Evolutionary conservation across 2,797 vertebrate genomes (phyloP).

Genomic region (Arremon aurantiirostris): DNA sequence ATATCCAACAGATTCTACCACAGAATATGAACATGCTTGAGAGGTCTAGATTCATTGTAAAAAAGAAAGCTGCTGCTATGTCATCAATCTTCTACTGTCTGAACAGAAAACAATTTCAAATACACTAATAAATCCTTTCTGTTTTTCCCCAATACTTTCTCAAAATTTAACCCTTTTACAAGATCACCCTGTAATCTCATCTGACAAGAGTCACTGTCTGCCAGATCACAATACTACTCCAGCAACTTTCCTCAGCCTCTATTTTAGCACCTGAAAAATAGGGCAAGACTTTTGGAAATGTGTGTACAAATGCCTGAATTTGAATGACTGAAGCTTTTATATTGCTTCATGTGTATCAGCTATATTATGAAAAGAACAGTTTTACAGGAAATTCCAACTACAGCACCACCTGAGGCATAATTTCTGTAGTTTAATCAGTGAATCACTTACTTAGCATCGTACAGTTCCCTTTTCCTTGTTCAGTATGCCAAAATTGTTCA

Average conservation of each 20-base stretch:
- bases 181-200: background rate
- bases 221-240: background rate
- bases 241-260: background rate
- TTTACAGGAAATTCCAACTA: background rate
- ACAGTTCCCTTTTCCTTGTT: background rate
- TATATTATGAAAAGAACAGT: slow-evolving; percentile 3
- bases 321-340: slow-evolving; percentile 15
- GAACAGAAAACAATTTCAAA: slow-evolving; percentile 18
- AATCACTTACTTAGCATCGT: background rate
- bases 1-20: background rate
- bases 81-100: background rate
- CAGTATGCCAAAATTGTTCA: background rate
- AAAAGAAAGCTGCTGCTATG: background rate
- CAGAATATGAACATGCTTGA: background rate
- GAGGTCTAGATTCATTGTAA: background rate
- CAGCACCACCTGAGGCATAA: slow-evolving; percentile 8
- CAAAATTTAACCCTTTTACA: slow-evolving; percentile 7
- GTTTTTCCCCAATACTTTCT: background rate
- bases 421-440: slow-evolving; percentile 35
- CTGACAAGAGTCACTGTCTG: background rate
- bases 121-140: background rate
- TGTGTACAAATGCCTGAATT: background rate
- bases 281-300: background rate
- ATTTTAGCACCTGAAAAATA: background rate
- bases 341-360: background rate